phyloP scores from a whole-genome alignment of 2,797 vertebrate species.

The Tokudaia muenninki region DNA sequence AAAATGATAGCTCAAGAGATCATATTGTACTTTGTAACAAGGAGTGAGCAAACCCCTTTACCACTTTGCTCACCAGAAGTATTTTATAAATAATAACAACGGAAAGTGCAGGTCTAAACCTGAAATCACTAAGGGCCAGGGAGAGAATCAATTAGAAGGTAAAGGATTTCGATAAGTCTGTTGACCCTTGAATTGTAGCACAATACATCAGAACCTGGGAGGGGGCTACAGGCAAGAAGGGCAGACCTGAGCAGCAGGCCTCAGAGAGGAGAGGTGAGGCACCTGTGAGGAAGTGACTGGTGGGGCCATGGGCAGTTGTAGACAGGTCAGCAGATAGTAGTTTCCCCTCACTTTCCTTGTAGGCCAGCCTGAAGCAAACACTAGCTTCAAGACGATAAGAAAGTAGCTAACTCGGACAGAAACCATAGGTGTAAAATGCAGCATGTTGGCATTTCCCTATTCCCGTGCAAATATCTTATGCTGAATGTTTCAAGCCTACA shows the following conservation, averaged over 20 bases:
- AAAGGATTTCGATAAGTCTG: conserved; percentile 43
- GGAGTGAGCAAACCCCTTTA: neutral
- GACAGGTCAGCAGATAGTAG: neutral
- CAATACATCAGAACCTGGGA: neutral
- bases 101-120: neutral
- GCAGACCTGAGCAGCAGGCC: neutral
- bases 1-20: neutral
- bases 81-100: conserved; percentile 29
- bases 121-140: conserved; percentile 18
- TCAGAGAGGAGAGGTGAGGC: neutral
- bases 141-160: neutral
- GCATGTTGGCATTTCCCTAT: neutral
- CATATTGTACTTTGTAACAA: neutral
- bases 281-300: neutral
- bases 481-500: neutral
- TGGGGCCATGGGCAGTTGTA: neutral
- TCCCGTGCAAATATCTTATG: neutral
- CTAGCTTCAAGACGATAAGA: neutral
- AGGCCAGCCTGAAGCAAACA: neutral
- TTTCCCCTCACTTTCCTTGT: fast-evolving
- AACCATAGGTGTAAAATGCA: neutral
- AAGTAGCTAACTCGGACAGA: neutral
- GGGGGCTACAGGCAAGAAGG: neutral
- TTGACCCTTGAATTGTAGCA: neutral
- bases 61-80: neutral